Percentiles rank a stretch among this genome's conserved stretches.
These are phyloP conservation scores for Lampris incognitus DNA, from an alignment of 2,113 vertebrate species.

Conservation along the genomic window DNA sequence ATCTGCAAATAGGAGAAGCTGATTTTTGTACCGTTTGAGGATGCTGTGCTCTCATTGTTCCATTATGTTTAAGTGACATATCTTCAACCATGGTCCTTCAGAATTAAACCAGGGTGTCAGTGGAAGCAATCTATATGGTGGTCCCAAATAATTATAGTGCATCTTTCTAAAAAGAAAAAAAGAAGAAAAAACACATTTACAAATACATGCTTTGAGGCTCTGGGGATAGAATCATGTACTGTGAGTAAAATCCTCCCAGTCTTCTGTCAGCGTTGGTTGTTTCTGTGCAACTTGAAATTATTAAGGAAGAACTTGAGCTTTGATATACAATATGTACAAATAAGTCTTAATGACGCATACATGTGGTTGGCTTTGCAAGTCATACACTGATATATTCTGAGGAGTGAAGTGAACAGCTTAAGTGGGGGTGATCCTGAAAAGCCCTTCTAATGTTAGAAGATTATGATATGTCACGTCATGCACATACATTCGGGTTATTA, in stretches of 20 bases:
- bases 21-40: slow-evolving; percentile 20
- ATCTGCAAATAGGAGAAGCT: slow-evolving; percentile 42
- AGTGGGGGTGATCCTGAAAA: slow-evolving; percentile 61
- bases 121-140: slow-evolving; percentile 37
- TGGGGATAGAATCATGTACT: slow-evolving; percentile 42
- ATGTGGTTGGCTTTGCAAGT: slow-evolving; percentile 51
- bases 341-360: slow-evolving; percentile 51
- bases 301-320: slow-evolving; percentile 51
- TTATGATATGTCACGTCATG: slow-evolving; percentile 62
- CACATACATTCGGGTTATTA: slow-evolving; percentile 66
- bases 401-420: slow-evolving; percentile 40
- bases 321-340: slow-evolving; percentile 74
- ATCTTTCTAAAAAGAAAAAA: slow-evolving; percentile 44
- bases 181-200: slow-evolving; percentile 32
- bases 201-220: slow-evolving; percentile 68
- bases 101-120: slow-evolving; percentile 47
- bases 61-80: slow-evolving; percentile 35
- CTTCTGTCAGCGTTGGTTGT: slow-evolving; percentile 34
- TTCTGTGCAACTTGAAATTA: slow-evolving; percentile 59
- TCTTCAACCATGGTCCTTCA: slow-evolving; percentile 46
- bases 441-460: slow-evolving; percentile 68
- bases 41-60: slow-evolving; percentile 59
- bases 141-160: slow-evolving; percentile 50
- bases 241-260: slow-evolving; percentile 38
- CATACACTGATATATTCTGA: slow-evolving; percentile 44